These are phyloP conservation scores for Harlomillsia oculata DNA, from an alignment of 1,140 invertebrate species.

Conservation along the genomic window DNA sequence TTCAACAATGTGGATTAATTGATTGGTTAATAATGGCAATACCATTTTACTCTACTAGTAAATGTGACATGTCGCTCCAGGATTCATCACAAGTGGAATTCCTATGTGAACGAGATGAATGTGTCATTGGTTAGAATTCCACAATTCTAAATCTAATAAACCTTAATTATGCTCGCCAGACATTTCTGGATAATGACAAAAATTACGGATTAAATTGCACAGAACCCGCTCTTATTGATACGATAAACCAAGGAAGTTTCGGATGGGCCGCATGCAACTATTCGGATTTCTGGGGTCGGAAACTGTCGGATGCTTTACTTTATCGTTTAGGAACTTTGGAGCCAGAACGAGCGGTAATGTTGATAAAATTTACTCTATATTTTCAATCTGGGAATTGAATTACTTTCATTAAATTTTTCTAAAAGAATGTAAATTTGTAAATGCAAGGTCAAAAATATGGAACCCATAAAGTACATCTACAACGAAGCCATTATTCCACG, in stretches of 20 bases:
- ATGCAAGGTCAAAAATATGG: conserved; percentile 60
- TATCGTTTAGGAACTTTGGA: conserved; percentile 59
- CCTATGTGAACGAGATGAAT: conserved; percentile 60
- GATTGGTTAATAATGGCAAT: too few species aligned
- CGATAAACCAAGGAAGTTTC: conserved; percentile 50
- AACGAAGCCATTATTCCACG: conserved; percentile 44
- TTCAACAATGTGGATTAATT: too few species aligned
- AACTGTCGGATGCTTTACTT: conserved; percentile 62
- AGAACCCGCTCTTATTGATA: conserved; percentile 53
- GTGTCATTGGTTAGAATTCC: too few species aligned
- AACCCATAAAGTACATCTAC: conserved; percentile 53
- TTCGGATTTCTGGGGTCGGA: conserved; percentile 69
- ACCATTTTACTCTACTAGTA: too few species aligned
- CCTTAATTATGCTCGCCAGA: too few species aligned
- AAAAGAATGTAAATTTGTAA: too few species aligned
- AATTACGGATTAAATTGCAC: too few species aligned
- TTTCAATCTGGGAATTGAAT: too few species aligned
- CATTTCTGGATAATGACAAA: too few species aligned
- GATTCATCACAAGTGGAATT: conserved; percentile 45
- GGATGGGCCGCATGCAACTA: conserved; percentile 74
- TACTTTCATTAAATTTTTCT: too few species aligned
- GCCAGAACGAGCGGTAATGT: conserved; percentile 47
- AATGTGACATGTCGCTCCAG: conserved; percentile 45
- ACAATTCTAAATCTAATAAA: too few species aligned
- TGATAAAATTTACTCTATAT: not conserved